Percentiles rank a stretch among this genome's conserved stretches.
Conservation (phyloP, 2,113 vertebrate species). For the Heterocephalus glaber region DNA sequence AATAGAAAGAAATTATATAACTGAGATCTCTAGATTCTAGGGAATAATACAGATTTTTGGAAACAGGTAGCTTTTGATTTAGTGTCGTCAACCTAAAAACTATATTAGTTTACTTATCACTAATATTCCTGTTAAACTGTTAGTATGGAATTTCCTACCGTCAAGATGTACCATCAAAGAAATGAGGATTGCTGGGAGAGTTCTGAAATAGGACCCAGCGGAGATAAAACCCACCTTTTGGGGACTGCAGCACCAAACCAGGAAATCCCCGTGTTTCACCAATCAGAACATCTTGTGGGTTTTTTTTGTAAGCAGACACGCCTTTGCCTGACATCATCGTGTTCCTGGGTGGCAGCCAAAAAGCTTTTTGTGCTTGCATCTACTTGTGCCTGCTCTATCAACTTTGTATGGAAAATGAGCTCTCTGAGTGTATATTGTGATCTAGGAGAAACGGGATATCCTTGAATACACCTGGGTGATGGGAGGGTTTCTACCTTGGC, state of each 20-base stretch:
- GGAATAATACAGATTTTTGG: conserved; percentile 5
- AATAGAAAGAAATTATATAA: conserved; percentile 27
- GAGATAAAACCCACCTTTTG: neutral
- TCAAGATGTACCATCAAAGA: conserved; percentile 15
- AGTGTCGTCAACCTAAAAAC: conserved; percentile 3
- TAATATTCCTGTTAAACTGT: neutral
- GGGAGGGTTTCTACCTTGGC: neutral
- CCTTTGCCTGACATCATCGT: neutral
- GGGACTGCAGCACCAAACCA: neutral
- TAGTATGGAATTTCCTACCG: neutral
- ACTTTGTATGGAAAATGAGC: conserved; percentile 9
- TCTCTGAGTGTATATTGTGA: neutral
- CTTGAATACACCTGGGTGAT: neutral
- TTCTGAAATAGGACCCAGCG: neutral
- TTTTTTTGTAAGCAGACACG: neutral
- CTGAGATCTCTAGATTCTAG: neutral
- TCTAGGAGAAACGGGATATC: neutral
- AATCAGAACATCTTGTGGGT: neutral
- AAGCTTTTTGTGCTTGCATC: neutral
- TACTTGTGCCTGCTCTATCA: neutral
- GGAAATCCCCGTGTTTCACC: conserved; percentile 46
- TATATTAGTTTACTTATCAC: neutral
- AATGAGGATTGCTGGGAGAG: conserved; percentile 1
- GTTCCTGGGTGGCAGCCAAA: conserved; percentile 41
- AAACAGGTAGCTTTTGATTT: neutral